Conservation (phyloP, 2,797 vertebrate species). For the Phrynocephalus guinanensis region DNA sequence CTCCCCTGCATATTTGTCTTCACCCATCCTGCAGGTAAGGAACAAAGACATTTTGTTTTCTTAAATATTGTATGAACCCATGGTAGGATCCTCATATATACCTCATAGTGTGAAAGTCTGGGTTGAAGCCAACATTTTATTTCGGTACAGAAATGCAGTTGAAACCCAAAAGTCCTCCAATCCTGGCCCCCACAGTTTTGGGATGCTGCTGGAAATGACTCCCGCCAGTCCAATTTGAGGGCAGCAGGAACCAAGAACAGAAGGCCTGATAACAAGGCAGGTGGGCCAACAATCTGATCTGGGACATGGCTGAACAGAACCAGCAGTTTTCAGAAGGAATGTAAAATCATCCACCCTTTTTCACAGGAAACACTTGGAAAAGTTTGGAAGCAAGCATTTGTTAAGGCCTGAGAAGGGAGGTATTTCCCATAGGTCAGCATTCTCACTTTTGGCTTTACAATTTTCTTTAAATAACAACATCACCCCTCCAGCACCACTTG, state of each 20-base stretch:
- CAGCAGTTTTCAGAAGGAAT: constrained; percentile 11
- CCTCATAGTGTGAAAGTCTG: not conserved
- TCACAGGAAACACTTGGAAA: not conserved
- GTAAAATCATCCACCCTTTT: not conserved
- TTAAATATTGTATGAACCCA: constrained; percentile 22
- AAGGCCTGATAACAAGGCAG: not conserved
- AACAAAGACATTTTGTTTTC: not conserved
- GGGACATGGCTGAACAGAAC: not conserved
- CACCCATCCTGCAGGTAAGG: not conserved
- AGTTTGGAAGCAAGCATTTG: not conserved
- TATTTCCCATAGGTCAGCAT: not conserved
- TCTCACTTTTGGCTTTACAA: too few species aligned
- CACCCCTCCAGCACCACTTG: too few species aligned
- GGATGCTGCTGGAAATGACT: not conserved
- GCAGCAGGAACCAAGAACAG: not conserved
- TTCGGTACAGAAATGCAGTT: not conserved
- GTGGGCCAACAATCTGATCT: not conserved
- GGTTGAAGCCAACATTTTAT: not conserved
- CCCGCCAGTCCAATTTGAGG: not conserved
- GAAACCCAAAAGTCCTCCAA: not conserved
- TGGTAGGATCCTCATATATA: not conserved
- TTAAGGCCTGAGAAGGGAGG: not conserved
- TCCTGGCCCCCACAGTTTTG: not conserved
- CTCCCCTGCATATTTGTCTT: not conserved
- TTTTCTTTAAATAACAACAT: too few species aligned